Evolutionary conservation across 2,113 vertebrate species (phyloP).

Genomic region (rat (Rattus norvegicus)): GRCr8 NC_086024.1:75566001-75566500

Average conservation of each 20-base stretch:
- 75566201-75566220: constrained; percentile 42
- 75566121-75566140: constrained; percentile 37
- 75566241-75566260: background rate
- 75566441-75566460: too few species aligned
- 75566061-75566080: background rate
- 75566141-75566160: constrained; percentile 49
- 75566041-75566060: constrained; percentile 57
- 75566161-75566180: background rate
- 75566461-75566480: too few species aligned
- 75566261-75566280: constrained; percentile 39
- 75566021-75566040: background rate
- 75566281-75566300: constrained; percentile 24
- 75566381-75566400: too few species aligned
- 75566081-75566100: constrained; percentile 57
- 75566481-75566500: background rate
- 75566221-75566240: constrained; percentile 54
- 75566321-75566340: constrained; percentile 4
- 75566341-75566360: constrained; percentile 52
- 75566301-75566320: background rate
- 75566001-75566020: constrained; percentile 27
- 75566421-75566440: too few species aligned
- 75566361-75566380: background rate
- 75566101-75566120: constrained; percentile 41
- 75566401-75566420: background rate
- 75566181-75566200: constrained; percentile 54